Percentiles rank a stretch among this genome's conserved stretches.
These are phyloP conservation scores for Nebria brevicollis DNA, from an alignment of 2,888 invertebrate species.

Conservation along the genomic window DNA sequence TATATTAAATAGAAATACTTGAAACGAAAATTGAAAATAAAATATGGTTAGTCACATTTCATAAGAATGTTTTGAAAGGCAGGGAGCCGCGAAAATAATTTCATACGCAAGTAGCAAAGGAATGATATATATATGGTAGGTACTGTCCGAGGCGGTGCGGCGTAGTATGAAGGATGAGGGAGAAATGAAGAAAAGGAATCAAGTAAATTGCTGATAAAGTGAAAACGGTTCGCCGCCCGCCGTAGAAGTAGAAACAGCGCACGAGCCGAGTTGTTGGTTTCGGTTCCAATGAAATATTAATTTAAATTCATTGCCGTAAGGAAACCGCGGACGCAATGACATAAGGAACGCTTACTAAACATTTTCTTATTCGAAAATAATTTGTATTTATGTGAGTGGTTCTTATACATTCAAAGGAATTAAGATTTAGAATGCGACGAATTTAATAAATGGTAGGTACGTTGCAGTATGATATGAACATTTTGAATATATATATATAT, in stretches of 20 bases:
- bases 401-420: conserved; percentile 45
- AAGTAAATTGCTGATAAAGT: conserved; percentile 19
- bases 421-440: conserved; percentile 40
- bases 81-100: background rate
- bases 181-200: background rate
- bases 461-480: background rate
- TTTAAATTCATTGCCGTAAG: conserved; percentile 43
- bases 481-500: background rate
- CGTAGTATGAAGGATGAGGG: background rate
- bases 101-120: background rate
- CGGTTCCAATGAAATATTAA: conserved; percentile 42
- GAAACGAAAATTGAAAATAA: background rate
- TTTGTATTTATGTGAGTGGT: conserved; percentile 47
- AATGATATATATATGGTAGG: background rate
- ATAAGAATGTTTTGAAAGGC: background rate
- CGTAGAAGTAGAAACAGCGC: background rate
- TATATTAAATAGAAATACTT: background rate
- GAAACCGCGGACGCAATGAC: conserved; percentile 19
- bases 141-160: background rate
- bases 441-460: conserved; percentile 37
- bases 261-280: background rate
- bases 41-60: background rate
- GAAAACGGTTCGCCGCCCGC: conserved; percentile 4
- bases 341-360: conserved; percentile 31
- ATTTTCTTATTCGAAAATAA: conserved; percentile 42